phyloP scores from a whole-genome alignment of 2,113 vertebrate species.

The Leptobrachium leishanense region DNA sequence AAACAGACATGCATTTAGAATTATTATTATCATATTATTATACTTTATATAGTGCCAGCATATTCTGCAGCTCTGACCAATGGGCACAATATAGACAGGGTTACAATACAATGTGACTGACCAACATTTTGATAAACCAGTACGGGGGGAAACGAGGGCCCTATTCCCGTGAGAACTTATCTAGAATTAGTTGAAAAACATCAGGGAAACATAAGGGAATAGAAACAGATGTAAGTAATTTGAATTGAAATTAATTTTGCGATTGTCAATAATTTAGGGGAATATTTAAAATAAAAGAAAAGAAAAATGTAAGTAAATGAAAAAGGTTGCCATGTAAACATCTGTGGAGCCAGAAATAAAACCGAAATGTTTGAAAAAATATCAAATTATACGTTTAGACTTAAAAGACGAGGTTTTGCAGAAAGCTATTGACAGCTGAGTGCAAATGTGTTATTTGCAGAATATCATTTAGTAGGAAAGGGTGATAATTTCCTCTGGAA shows the following conservation, averaged over 20 bases:
- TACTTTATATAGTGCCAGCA: no score
- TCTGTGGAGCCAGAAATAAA: conserved; percentile 42
- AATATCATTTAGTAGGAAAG: conserved; percentile 37
- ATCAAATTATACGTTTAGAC: conserved; percentile 41
- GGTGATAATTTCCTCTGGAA: conserved; percentile 40
- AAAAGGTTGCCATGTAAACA: conserved; percentile 38
- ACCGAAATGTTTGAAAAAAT: conserved; percentile 24
- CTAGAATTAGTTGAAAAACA: no score
- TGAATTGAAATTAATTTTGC: not conserved
- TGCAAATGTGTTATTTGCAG: conserved; percentile 40
- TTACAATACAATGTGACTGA: no score
- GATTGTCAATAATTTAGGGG: conserved; percentile 9
- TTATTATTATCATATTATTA: no score
- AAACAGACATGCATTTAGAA: no score
- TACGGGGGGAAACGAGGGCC: no score
- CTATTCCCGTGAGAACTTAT: no score
- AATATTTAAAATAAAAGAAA: not conserved
- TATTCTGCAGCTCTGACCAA: no score
- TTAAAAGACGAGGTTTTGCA: conserved; percentile 25
- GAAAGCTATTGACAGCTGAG: conserved; percentile 37
- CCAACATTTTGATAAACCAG: no score
- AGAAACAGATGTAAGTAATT: not conserved
- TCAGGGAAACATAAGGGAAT: no score
- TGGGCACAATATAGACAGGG: no score
- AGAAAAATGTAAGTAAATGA: conserved; percentile 33